These are phyloP conservation scores for Beris morrisii DNA, from an alignment of 2,888 invertebrate species.

Conservation along the genomic window DNA sequence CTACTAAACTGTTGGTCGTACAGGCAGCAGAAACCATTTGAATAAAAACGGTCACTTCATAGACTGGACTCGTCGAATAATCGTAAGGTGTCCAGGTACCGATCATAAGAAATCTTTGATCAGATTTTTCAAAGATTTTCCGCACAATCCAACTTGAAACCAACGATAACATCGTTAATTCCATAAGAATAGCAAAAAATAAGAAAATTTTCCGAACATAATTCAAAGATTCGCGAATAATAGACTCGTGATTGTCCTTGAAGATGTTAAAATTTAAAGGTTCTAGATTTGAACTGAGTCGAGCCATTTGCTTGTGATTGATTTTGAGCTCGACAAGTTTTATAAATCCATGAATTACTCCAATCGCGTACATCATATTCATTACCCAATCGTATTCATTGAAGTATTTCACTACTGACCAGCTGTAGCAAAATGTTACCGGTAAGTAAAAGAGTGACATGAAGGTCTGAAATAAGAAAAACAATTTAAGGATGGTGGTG, in stretches of 20 bases:
- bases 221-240: not conserved
- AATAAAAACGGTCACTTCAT: slow-evolving; percentile 47
- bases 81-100: slow-evolving; percentile 20
- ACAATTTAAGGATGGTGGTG: too few relatives aligned
- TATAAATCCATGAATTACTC: not conserved
- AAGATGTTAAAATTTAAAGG: slow-evolving; percentile 5
- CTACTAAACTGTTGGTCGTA: slow-evolving; percentile 47
- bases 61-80: slow-evolving; percentile 38
- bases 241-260: not conserved
- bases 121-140: not conserved
- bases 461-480: not conserved
- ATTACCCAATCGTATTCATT: not conserved
- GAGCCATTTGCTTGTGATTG: not conserved
- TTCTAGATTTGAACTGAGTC: slow-evolving; percentile 1
- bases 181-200: slow-evolving; percentile 6
- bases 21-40: slow-evolving; percentile 47
- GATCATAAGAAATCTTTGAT: not conserved
- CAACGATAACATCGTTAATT: not conserved
- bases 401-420: not conserved
- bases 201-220: slow-evolving; percentile 1
- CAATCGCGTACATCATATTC: slow-evolving; percentile 7
- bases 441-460: not conserved
- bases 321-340: slow-evolving; percentile 3
- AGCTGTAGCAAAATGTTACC: not conserved
- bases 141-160: slow-evolving; percentile 4